Evolutionary conservation across 1,140 invertebrate genomes (phyloP).

Genomic region (Pentalonia nigronervosa): DNA sequence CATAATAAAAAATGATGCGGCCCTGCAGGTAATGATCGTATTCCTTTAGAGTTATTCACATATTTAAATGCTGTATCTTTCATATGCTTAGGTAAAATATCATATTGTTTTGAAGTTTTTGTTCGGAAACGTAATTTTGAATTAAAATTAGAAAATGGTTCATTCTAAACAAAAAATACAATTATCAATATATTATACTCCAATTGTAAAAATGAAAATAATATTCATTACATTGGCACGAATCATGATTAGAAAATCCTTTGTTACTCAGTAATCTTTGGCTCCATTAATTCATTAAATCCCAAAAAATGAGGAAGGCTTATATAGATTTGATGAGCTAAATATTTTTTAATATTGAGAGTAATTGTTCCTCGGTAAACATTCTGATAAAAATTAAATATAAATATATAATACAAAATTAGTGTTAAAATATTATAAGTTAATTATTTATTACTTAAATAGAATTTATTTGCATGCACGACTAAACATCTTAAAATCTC

Average conservation of each 20-base stretch:
- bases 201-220: neutral
- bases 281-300: conserved; percentile 29
- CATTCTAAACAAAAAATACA: conserved; percentile 35
- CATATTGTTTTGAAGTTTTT: conserved; percentile 43
- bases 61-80: conserved; percentile 26
- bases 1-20: conserved; percentile 51
- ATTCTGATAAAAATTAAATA: conserved; percentile 17
- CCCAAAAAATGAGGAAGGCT: neutral
- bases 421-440: neutral
- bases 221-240: conserved; percentile 1
- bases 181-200: neutral
- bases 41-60: conserved; percentile 22
- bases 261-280: conserved; percentile 4
- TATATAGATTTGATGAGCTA: neutral
- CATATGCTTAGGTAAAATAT: conserved; percentile 58
- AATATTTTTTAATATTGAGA: neutral
- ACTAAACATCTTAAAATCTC: neutral
- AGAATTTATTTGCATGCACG: neutral
- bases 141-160: conserved; percentile 34
- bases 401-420: neutral
- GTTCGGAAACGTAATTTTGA: conserved; percentile 56
- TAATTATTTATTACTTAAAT: neutral
- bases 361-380: neutral
- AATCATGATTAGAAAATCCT: conserved; percentile 27
- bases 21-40: neutral